These are phyloP conservation scores for Kuschelorhynchus macadamiae DNA, from an alignment of 2,888 invertebrate species.

Conservation along the genomic window DNA sequence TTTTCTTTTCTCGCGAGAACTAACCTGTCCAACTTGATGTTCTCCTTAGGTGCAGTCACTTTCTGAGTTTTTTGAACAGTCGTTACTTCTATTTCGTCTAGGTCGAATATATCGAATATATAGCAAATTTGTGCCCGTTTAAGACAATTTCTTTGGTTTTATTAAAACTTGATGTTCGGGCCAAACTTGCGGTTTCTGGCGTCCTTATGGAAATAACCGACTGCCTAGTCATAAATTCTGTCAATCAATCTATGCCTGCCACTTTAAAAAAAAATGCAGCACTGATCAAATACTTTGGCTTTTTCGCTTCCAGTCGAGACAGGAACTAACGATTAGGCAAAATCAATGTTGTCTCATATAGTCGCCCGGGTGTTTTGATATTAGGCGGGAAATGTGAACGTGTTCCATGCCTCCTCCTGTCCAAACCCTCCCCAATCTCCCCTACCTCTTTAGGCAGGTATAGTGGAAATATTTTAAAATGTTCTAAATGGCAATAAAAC, in stretches of 20 bases:
- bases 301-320: too few relatives aligned
- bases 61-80: conserved; percentile 50
- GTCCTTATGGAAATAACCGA: conserved; percentile 27
- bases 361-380: too few relatives aligned
- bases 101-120: conserved; percentile 42
- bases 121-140: conserved; percentile 22
- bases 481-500: too few relatives aligned
- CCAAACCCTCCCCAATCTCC: too few relatives aligned
- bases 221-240: conserved; percentile 32
- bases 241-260: conserved; percentile 40
- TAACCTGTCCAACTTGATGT: conserved; percentile 38
- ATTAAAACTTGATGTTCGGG: conserved; percentile 66
- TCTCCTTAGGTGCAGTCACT: conserved; percentile 21
- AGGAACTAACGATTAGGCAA: too few relatives aligned
- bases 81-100: conserved; percentile 45
- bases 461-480: too few relatives aligned
- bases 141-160: conserved; percentile 28
- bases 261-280: too few relatives aligned
- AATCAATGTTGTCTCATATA: too few relatives aligned
- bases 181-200: conserved; percentile 56
- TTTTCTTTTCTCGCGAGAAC: conserved; percentile 44
- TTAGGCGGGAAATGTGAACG: too few relatives aligned
- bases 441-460: too few relatives aligned
- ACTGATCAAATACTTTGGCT: too few relatives aligned
- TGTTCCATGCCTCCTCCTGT: too few relatives aligned